phyloP scores from a whole-genome alignment of 2,113 vertebrate species.

The Neomonachus schauinslandi region DNA sequence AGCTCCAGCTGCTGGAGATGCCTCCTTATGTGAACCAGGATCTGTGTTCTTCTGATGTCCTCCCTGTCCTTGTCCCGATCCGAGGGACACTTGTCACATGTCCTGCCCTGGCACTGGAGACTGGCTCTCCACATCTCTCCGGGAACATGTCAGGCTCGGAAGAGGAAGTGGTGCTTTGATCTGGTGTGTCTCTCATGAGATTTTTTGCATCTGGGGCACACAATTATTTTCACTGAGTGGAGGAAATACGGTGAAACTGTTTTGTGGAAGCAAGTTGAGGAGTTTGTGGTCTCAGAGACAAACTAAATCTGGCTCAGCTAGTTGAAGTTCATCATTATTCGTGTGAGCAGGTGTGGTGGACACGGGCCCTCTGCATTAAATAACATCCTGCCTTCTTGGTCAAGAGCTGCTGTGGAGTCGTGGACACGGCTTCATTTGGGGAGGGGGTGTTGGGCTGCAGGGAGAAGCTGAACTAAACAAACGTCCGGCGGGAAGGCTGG shows the following conservation, averaged over 20 bases:
- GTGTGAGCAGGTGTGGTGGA: background rate
- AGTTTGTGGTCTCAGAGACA: background rate
- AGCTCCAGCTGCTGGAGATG: background rate
- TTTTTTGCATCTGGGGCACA: too few species aligned
- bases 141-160: background rate
- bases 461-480: background rate
- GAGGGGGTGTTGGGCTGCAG: background rate
- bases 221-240: background rate
- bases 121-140: rapidly evolving
- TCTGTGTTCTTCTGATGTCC: rapidly evolving
- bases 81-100: rapidly evolving
- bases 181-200: background rate
- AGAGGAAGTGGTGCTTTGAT: background rate
- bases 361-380: too few species aligned
- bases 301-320: background rate
- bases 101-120: rapidly evolving
- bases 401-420: rapidly evolving
- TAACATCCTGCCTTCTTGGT: too few species aligned
- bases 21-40: background rate
- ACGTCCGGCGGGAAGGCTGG: rapidly evolving
- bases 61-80: background rate
- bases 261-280: background rate
- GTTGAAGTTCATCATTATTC: too few species aligned
- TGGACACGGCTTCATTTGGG: background rate
- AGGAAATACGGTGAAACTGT: background rate